A percentile compares a stretch with the other conserved stretches of the same genome.
phyloP scores from a whole-genome alignment of 2,888 invertebrate genomes.

The Drosophila incognita region DNA sequence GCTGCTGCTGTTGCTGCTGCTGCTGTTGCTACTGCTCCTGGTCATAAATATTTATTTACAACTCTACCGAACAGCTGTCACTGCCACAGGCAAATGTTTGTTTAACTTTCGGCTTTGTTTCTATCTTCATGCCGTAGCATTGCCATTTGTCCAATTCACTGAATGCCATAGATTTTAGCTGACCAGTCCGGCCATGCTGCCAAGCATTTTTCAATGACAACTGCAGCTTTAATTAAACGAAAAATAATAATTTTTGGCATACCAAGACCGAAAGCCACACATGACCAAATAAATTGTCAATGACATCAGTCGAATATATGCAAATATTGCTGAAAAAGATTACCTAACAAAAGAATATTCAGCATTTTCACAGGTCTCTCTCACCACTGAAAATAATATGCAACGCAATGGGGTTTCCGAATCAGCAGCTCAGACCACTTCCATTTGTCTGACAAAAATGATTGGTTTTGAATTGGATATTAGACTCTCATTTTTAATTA shows the following conservation, averaged over 20 bases:
- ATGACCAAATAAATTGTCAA: conserved; percentile 39
- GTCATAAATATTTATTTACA: conserved; percentile 80
- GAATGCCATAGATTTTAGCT: conserved; percentile 39
- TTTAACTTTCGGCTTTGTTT: conserved; percentile 57
- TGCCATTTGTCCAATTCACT: conserved; percentile 36
- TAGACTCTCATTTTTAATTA: background rate
- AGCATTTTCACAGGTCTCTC: background rate
- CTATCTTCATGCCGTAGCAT: conserved; percentile 21
- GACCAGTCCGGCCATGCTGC: conserved; percentile 17
- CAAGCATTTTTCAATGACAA: conserved; percentile 73
- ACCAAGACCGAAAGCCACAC: conserved; percentile 11
- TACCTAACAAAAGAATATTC: background rate
- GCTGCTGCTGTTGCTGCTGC: background rate
- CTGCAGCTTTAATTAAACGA: conserved; percentile 78
- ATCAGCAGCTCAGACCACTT: background rate
- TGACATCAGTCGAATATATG: conserved; percentile 21
- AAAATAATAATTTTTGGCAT: conserved; percentile 45
- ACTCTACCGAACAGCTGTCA: conserved; percentile 69
- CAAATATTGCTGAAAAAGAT: conserved; percentile 24
- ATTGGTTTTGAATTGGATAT: background rate
- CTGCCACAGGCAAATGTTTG: conserved; percentile 67
- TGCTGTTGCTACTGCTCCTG: conserved; percentile 20
- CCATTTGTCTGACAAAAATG: background rate
- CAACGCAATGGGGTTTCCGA: background rate
- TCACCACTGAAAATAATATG: background rate